These are phyloP conservation scores for Eira barbara DNA, from an alignment of 2,113 vertebrate genomes.

Conservation along the genomic window DNA sequence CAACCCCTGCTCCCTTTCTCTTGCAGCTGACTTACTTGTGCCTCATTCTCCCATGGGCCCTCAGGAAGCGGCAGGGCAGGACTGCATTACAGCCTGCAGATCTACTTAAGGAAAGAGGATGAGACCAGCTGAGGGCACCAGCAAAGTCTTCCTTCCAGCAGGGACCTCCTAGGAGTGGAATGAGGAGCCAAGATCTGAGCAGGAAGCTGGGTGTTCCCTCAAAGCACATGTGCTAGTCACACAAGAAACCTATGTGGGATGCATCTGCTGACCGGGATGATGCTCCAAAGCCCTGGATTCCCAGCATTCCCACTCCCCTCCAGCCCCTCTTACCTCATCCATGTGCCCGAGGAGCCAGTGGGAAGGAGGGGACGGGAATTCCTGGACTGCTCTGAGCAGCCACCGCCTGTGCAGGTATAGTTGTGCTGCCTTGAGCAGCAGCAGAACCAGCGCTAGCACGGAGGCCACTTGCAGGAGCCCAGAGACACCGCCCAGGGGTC, in stretches of 20 bases:
- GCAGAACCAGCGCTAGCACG: constrained; percentile 71
- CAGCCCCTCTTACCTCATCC: neutral
- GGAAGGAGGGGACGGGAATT: constrained; percentile 82
- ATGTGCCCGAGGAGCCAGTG: neutral
- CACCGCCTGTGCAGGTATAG: constrained; percentile 70
- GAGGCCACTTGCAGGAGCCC: constrained; percentile 69
- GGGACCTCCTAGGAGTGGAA: neutral
- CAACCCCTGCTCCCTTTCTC: too few relatives aligned
- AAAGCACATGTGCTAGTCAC: fast-evolving
- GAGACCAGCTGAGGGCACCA: neutral
- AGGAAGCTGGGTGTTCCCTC: neutral
- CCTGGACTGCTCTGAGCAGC: constrained; percentile 71
- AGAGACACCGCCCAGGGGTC: neutral
- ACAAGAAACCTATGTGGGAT: neutral
- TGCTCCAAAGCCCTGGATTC: neutral
- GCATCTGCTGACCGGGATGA: neutral
- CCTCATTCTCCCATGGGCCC: too few relatives aligned
- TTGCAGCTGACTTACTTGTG: too few relatives aligned
- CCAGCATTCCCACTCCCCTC: neutral
- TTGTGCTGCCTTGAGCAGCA: constrained; percentile 73
- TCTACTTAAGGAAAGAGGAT: neutral
- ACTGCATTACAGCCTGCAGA: neutral
- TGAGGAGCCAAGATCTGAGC: neutral
- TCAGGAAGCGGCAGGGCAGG: neutral
- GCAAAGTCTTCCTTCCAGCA: neutral